These are phyloP conservation scores for Microplitis mediator DNA, from an alignment of 1,140 invertebrate species.

Conservation along the genomic window DNA sequence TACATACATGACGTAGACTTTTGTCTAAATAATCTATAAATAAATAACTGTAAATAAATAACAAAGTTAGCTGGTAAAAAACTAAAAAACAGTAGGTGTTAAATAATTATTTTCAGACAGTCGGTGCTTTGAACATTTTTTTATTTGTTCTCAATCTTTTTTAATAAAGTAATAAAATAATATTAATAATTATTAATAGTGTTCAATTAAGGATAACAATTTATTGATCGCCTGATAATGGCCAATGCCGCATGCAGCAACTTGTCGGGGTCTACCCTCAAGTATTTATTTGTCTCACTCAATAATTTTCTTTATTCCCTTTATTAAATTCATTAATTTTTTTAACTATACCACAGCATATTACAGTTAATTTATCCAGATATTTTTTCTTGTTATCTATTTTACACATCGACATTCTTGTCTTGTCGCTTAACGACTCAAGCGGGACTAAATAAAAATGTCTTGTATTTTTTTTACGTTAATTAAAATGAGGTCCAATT, in stretches of 20 bases:
- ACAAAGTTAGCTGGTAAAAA: background rate
- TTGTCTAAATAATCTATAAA: constrained; percentile 13
- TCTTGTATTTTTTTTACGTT: no score
- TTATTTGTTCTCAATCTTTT: constrained; percentile 22
- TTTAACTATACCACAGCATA: background rate
- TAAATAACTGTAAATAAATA: background rate
- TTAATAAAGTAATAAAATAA: constrained; percentile 25
- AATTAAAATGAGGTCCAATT: no score
- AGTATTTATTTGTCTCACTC: constrained; percentile 15
- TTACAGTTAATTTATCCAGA: background rate
- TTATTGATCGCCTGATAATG: constrained; percentile 28
- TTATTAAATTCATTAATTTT: background rate
- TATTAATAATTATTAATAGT: constrained; percentile 24
- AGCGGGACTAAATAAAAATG: no score
- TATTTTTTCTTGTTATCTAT: background rate
- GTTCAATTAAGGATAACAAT: constrained; percentile 33
- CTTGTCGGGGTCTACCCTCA: constrained; percentile 28
- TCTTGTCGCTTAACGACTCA: no score
- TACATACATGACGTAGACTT: constrained; percentile 8
- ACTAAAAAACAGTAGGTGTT: background rate
- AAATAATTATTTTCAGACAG: background rate
- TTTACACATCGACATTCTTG: no score
- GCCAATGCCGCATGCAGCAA: constrained; percentile 30
- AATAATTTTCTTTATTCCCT: background rate
- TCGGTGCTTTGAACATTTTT: constrained; percentile 1